Percentiles rank a stretch among this genome's conserved stretches.
These are phyloP conservation scores for Cephonodes hylas DNA, from an alignment of 2,888 invertebrate genomes.

Conservation along the genomic window DNA sequence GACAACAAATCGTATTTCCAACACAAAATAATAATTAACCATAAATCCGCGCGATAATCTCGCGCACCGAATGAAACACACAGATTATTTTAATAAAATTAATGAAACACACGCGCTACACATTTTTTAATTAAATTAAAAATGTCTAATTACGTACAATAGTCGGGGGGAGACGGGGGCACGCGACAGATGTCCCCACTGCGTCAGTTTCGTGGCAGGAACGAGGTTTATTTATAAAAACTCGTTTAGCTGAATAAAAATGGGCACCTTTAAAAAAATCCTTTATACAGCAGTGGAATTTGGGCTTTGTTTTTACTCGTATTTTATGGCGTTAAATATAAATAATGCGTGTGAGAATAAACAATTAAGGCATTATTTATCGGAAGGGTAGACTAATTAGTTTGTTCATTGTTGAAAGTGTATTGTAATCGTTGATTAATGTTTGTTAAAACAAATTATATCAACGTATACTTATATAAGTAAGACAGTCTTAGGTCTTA, in stretches of 20 bases:
- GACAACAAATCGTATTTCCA: too few relatives aligned
- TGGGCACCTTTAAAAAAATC: not conserved
- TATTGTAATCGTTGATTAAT: too few relatives aligned
- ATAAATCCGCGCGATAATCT: not conserved
- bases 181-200: not conserved
- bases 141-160: not conserved
- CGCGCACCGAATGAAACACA: not conserved
- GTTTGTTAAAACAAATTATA: too few relatives aligned
- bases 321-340: too few relatives aligned
- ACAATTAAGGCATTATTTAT: too few relatives aligned
- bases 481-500: too few relatives aligned
- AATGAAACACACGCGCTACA: not conserved
- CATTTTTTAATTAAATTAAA: slow-evolving; percentile 4
- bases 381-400: too few relatives aligned
- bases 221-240: not conserved
- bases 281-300: not conserved
- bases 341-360: too few relatives aligned
- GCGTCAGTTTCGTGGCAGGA: not conserved
- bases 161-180: not conserved
- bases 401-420: too few relatives aligned
- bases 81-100: not conserved
- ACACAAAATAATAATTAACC: too few relatives aligned
- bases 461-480: too few relatives aligned
- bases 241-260: not conserved
- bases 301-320: too few relatives aligned